phyloP scores from a whole-genome alignment of 2,888 invertebrate species.

The Arctia plantaginis region DNA sequence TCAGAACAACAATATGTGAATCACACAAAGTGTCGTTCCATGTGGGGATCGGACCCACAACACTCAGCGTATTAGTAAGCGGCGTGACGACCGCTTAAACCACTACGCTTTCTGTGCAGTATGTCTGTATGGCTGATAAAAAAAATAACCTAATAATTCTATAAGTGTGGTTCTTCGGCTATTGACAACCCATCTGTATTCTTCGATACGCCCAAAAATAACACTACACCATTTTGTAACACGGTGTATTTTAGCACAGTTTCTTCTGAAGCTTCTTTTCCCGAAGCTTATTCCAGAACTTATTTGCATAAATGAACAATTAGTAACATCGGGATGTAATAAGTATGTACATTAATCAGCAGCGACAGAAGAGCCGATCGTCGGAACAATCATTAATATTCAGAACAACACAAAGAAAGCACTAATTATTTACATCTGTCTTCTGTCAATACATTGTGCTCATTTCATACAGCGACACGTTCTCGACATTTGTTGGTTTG shows the following conservation, averaged over 20 bases:
- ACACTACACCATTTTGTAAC: neutral
- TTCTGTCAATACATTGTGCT: slow-evolving; percentile 1
- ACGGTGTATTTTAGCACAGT: neutral
- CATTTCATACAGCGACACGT: slow-evolving; percentile 5
- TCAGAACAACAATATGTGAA: too few relatives aligned
- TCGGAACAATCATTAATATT: neutral
- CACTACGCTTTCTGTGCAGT: too few relatives aligned
- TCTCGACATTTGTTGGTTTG: slow-evolving; percentile 9
- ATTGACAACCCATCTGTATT: neutral
- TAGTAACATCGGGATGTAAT: neutral
- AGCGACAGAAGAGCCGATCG: neutral
- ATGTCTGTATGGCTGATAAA: too few relatives aligned
- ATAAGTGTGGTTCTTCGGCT: neutral
- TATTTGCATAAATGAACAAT: slow-evolving; percentile 5
- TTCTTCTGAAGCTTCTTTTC: neutral
- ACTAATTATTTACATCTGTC: neutral
- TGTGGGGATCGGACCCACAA: too few relatives aligned
- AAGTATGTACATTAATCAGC: slow-evolving; percentile 3
- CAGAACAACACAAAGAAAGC: slow-evolving; percentile 1
- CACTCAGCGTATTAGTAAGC: too few relatives aligned
- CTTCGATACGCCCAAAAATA: neutral
- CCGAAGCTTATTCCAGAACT: neutral
- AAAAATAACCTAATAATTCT: too few relatives aligned
- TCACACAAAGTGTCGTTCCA: too few relatives aligned
- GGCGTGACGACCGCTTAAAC: too few relatives aligned